A percentile compares a stretch with the other conserved stretches of the same genome.
Conservation (phyloP, 92 coral and sea anemone species). For the Epizoanthus illoricatus region DNA sequence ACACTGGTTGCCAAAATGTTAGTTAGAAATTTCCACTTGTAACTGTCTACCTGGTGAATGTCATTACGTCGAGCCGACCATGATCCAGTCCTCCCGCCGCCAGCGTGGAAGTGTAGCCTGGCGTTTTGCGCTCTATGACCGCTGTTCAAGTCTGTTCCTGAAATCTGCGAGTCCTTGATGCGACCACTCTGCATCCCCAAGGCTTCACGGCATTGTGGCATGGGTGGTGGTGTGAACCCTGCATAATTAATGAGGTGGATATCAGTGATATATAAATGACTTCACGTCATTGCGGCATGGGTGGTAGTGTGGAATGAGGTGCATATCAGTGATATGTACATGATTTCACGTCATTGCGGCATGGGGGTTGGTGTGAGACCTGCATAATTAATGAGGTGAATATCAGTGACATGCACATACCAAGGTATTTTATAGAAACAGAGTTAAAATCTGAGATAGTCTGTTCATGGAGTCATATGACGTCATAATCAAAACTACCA, state of each 20-base stretch:
- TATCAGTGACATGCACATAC: too few species aligned
- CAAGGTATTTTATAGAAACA: too few species aligned
- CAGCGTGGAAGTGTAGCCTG: slow-evolving; percentile 34
- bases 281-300: background rate
- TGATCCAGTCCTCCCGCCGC: slow-evolving; percentile 14
- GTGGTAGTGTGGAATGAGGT: background rate
- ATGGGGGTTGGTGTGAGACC: background rate
- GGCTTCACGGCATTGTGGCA: slow-evolving; percentile 23
- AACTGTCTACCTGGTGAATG: slow-evolving; percentile 16
- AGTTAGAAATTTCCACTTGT: background rate
- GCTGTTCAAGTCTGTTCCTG: slow-evolving; percentile 18
- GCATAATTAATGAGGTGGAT: too few species aligned
- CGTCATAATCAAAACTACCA: too few species aligned
- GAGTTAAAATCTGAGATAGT: too few species aligned
- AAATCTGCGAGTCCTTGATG: slow-evolving; percentile 23
- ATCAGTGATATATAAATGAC: background rate
- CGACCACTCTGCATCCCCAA: slow-evolving; percentile 38
- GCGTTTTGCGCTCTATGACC: slow-evolving; percentile 24
- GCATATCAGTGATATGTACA: too few species aligned
- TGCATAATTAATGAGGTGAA: background rate
- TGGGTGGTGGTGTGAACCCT: slow-evolving; percentile 28
- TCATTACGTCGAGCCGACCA: slow-evolving; percentile 30
- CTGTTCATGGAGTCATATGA: too few species aligned
- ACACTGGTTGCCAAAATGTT: too few species aligned
- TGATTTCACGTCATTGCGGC: background rate